Conservation (phyloP, 1,140 invertebrate genomes). For the Neodiprion fabricii region DNA sequence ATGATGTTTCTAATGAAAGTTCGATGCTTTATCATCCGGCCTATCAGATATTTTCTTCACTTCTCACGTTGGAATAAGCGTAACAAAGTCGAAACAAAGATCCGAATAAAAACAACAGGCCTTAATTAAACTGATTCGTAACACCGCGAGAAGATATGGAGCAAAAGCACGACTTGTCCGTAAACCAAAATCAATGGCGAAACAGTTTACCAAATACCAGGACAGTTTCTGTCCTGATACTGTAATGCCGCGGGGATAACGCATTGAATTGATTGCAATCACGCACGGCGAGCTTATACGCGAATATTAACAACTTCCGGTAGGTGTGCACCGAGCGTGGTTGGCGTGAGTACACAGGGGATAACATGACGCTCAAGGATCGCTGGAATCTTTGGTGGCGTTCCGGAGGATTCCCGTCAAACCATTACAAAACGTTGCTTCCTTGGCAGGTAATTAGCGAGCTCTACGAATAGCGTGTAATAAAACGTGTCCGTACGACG, state of each 20-base stretch:
- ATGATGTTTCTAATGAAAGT: too few species aligned
- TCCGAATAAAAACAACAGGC: too few species aligned
- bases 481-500: background rate
- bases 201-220: background rate
- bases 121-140: too few species aligned
- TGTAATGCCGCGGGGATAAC: background rate
- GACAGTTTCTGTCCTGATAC: conserved; percentile 8
- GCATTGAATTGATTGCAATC: conserved; percentile 11
- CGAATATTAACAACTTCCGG: conserved; percentile 14
- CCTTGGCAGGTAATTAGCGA: conserved; percentile 72
- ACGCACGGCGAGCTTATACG: conserved; percentile 15
- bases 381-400: conserved; percentile 89
- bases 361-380: conserved; percentile 64
- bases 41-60: too few species aligned
- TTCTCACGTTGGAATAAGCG: too few species aligned
- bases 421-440: conserved; percentile 72
- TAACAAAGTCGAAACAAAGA: too few species aligned
- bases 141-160: too few species aligned
- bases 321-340: conserved; percentile 81
- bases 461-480: background rate
- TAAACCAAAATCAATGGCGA: too few species aligned
- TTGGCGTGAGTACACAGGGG: conserved; percentile 76
- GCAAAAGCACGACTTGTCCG: too few species aligned
- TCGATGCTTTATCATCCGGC: too few species aligned
- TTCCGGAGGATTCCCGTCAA: conserved; percentile 73